Conservation (phyloP, 2,113 vertebrate genomes). For the Tautogolabrus adspersus region DNA sequence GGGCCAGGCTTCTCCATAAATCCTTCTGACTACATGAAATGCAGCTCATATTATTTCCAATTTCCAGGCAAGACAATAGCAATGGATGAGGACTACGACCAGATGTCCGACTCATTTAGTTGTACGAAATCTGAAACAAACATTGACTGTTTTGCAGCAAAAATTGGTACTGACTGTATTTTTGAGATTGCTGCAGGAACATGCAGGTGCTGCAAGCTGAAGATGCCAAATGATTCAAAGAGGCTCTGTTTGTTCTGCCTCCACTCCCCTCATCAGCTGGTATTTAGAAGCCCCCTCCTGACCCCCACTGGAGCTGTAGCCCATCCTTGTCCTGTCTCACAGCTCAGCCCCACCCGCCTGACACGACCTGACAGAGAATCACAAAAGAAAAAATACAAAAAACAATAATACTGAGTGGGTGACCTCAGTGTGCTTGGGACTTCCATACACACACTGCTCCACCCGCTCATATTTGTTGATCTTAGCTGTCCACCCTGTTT, state of each 20-base stretch:
- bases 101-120: background rate
- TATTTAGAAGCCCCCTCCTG: conserved; percentile 37
- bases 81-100: background rate
- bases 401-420: conserved; percentile 54
- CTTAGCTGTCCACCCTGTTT: conserved; percentile 56
- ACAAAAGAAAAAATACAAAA: conserved; percentile 21
- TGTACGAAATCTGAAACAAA: background rate
- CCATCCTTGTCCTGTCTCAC: conserved; percentile 29
- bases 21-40: background rate
- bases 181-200: background rate
- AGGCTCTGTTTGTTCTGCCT: conserved; percentile 19
- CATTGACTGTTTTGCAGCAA: background rate
- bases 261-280: conserved; percentile 51
- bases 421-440: conserved; percentile 61
- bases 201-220: background rate
- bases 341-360: conserved; percentile 37
- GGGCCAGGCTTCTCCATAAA: background rate
- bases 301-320: conserved; percentile 48
- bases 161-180: background rate
- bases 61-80: no score
- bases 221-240: background rate
- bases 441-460: conserved; percentile 63
- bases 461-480: conserved; percentile 75
- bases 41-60: background rate
- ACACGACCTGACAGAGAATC: conserved; percentile 20